Conservation (phyloP, 2,113 vertebrate species). For the Chaetorhynchus papuensis region DNA sequence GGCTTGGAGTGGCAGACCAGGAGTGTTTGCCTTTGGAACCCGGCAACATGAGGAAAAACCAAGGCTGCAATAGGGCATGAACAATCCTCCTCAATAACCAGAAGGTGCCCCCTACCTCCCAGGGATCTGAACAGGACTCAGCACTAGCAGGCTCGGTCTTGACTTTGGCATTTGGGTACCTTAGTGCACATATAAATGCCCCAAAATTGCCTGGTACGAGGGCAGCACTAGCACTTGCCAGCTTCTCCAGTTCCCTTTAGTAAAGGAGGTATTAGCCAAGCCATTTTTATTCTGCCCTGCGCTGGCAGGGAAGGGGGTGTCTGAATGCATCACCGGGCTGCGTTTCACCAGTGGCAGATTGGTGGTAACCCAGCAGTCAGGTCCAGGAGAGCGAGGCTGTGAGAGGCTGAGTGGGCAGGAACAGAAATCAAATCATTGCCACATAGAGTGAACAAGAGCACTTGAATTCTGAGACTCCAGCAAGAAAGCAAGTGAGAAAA, state of each 20-base stretch:
- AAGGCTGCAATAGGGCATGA: background rate
- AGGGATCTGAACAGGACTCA: background rate
- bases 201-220: background rate
- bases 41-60: background rate
- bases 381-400: background rate
- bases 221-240: background rate
- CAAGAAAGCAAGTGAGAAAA: background rate
- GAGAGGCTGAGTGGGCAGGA: background rate
- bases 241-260: background rate
- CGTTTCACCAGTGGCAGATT: background rate
- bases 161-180: background rate
- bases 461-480: slow-evolving; percentile 2
- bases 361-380: slow-evolving; percentile 30
- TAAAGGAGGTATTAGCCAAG: background rate
- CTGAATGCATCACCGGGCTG: background rate
- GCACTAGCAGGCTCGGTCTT: background rate
- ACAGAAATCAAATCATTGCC: slow-evolving; percentile 43
- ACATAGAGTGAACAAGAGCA: background rate
- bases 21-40: background rate
- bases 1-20: background rate
- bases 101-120: background rate
- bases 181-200: background rate
- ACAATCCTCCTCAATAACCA: background rate
- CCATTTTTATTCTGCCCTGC: background rate
- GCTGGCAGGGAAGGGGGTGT: background rate